phyloP scores from a whole-genome alignment of 30 jellyfish, hydroid and myxozoan genomes.

The Turritopsis dohrnii region DNA sequence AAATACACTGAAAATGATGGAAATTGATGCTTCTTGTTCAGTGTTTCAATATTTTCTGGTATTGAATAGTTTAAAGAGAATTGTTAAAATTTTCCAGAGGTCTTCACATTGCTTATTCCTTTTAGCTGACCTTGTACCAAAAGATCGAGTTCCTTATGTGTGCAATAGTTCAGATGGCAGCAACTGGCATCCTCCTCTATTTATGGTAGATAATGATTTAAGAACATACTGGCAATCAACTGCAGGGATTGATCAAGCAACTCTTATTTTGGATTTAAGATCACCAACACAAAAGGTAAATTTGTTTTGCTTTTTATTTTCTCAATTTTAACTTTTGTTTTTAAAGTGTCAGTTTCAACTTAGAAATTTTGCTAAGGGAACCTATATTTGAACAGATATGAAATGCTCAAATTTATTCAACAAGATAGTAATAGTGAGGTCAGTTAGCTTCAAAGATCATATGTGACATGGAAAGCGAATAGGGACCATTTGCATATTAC shows the following conservation, averaged over 20 bases:
- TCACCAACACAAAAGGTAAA: conserved; percentile 59
- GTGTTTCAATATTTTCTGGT: no score
- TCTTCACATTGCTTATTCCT: background rate
- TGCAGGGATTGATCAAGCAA: conserved; percentile 21
- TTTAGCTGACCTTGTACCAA: conserved; percentile 14
- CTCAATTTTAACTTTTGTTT: no score
- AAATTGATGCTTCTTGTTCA: no score
- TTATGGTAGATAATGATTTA: background rate
- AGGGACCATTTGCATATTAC: no score
- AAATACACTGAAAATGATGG: no score
- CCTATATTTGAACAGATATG: no score
- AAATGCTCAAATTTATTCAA: no score
- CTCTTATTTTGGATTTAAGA: conserved; percentile 13
- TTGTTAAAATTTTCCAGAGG: no score
- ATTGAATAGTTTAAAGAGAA: no score
- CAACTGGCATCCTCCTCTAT: conserved; percentile 1
- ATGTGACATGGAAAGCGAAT: no score
- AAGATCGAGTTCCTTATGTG: conserved; percentile 17
- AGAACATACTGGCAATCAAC: conserved; percentile 31
- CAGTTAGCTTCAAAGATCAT: no score
- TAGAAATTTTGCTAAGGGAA: background rate
- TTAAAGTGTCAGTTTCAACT: background rate
- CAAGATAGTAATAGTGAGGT: no score
- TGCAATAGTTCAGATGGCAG: conserved; percentile 17
- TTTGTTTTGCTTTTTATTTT: background rate